Evolutionary conservation across 2,113 vertebrate species (phyloP), one percentile per base, ranked within the genome.

Genomic region (Microtus oregoni): DNA sequence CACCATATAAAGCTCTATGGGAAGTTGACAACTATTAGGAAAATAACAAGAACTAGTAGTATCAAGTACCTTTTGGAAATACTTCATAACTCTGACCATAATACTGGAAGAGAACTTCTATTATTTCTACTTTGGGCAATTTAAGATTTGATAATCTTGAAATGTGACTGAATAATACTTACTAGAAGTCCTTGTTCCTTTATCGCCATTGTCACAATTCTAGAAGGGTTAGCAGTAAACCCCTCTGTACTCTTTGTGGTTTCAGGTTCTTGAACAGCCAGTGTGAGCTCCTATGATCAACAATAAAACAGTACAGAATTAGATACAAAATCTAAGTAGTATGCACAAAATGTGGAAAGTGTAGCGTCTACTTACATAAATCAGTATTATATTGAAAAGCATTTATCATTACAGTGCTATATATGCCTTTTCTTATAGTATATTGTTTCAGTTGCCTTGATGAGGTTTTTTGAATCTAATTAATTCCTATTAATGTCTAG

Each of bases 391-490:
- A 75, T 47, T 24, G 35, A 68, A 35, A 10, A 41, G 70, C 0
- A 30, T 12, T 50, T 50, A 50, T 50, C 50, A 50, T 50, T 50
- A 92, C 4, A 91, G 61, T 89, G 44, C 0, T 86, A 77, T 41
- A 61, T 61, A 41, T 86, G 32, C 17, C 1, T 92, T 97, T 97
- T 95, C 83, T 93, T 50, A 82, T 35, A 96, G 50, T 96, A 41
- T 79, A 47, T 94, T 90, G 83, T 89, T 94, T 90, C n/a, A 73
- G 81, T 96, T 94, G 52, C 86, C 89, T 95, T 94, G 93, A 93
- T 35, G n/a, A 83, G 30, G 97, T 82, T 44, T 98, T 98, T 97
- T 96, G 83, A 97, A 97, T 50, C 50, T 50, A 50, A 50, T 50
- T 50, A 50, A 50, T 50, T 50, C 68, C 78, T 96, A 97, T 96